Evolutionary conservation across 1,140 invertebrate species (phyloP), one percentile per base, ranked within the genome.

Genomic region (Cepaea nemoralis): DNA sequence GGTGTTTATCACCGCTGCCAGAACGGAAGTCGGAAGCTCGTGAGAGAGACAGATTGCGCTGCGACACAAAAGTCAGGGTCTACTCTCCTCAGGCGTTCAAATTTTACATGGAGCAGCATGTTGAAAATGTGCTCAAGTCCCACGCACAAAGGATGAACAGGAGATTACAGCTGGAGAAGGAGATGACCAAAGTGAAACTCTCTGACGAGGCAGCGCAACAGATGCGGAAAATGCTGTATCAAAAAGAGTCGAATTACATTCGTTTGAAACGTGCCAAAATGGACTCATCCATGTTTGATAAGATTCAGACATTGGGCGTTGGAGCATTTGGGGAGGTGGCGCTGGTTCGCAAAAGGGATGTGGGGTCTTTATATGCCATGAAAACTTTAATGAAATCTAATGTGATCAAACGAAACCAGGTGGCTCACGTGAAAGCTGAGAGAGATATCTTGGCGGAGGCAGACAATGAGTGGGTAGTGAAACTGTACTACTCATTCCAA

Each of bases 81-180:
- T 93, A 97, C 90, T 97, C 96, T 24, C 96, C 97, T 0, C 96
- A 98, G 89, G 97, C 97, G 0, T 99, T 97, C 91, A 99, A 99
- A 92, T 99, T 99, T 90, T 99, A 96, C 90, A 99, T 99, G 98
- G 98, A 99, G 89, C 98, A 99, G 90, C 98, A 99, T 88, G 95
- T 99, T 0, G 98, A 99, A 91, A 99, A 99, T 91, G 95, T 99
- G 16, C 93, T 99, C 19, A 99, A 99, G 89, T 97, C 96, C 14
- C 96, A 98, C 89, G 95, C 97, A 83, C 97, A 99, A 91, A 93
- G 98, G 27, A 92, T 96, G 55, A 96, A 95, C 87, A 93, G 99
- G 48, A 93, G 96, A 55, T 93, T 97, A 89, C 98, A 99, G 89
- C 91, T 99, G 33, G 97, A 99, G 89, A 96, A 95, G 55, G 98